Evolutionary conservation across 2,113 vertebrate genomes (phyloP).

Genomic region (Scopus umbretta): DNA sequence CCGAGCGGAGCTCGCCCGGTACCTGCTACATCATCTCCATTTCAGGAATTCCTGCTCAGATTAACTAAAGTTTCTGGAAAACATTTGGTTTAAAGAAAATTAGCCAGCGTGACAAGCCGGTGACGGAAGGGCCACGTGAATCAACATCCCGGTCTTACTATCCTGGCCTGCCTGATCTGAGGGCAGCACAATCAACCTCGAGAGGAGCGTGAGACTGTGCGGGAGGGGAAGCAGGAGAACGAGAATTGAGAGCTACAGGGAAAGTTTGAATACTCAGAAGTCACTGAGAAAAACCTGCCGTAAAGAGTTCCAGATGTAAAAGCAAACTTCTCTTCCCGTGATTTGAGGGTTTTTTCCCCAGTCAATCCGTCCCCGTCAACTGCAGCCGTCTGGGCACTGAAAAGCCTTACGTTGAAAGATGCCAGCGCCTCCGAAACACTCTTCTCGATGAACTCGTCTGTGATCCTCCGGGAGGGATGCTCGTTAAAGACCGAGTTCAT

Average conservation of each 20-base stretch:
- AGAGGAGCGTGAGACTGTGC: background rate
- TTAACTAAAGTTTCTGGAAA: background rate
- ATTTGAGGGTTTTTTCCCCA: background rate
- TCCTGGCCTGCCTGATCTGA: background rate
- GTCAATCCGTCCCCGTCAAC: background rate
- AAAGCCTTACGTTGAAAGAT: slow-evolving; percentile 88
- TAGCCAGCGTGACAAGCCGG: too few relatives aligned
- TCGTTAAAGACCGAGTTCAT: slow-evolving; percentile 99
- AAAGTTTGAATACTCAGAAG: background rate
- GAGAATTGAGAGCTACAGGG: background rate
- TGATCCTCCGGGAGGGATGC: slow-evolving; percentile 93
- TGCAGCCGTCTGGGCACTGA: background rate
- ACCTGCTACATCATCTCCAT: background rate
- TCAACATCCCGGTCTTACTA: fast-evolving
- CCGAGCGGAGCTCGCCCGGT: fast-evolving
- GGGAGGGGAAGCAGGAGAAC: background rate
- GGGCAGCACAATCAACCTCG: background rate
- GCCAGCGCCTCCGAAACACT: slow-evolving; percentile 93
- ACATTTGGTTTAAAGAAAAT: background rate
- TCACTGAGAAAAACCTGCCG: background rate
- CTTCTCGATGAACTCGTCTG: slow-evolving; percentile 96
- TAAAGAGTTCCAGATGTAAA: slow-evolving; percentile 13
- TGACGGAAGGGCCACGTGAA: background rate
- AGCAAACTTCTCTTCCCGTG: background rate
- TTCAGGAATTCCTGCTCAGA: too few relatives aligned